A percentile compares a stretch with the other conserved stretches of the same genome.
These are phyloP conservation scores for Rhimphoctona megacephalus DNA, from an alignment of 2,888 invertebrate genomes.

Conservation along the genomic window DNA sequence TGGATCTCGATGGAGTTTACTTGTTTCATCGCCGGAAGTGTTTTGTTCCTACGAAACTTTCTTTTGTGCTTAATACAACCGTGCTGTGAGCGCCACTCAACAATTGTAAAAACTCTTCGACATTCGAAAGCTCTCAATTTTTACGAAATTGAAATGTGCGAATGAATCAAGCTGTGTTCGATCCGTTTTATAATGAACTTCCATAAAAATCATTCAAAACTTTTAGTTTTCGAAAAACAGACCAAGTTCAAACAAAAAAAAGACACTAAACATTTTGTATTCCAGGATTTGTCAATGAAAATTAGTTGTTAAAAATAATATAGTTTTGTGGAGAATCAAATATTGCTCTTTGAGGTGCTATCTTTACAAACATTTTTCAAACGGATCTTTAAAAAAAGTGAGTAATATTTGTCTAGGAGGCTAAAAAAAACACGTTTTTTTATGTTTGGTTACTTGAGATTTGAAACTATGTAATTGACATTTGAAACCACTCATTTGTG, in stretches of 20 bases:
- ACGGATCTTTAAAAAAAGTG: neutral
- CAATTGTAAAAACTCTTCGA: neutral
- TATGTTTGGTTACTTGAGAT: neutral
- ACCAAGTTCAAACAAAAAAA: neutral
- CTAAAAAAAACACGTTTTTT: neutral
- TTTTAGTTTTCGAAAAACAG: neutral
- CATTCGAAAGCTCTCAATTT: neutral
- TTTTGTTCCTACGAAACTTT: constrained; percentile 26
- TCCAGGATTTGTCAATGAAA: neutral
- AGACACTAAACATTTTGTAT: neutral
- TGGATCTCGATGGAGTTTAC: constrained; percentile 51
- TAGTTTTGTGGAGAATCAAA: too few relatives aligned
- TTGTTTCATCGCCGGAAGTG: constrained; percentile 46
- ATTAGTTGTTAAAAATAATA: too few relatives aligned
- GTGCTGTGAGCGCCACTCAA: neutral
- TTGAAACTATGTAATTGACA: neutral
- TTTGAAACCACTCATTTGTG: neutral
- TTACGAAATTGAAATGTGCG: neutral
- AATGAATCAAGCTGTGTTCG: neutral
- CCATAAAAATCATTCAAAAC: neutral
- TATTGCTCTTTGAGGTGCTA: too few relatives aligned
- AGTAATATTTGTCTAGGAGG: too few relatives aligned
- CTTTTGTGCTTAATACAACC: neutral
- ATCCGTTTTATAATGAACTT: neutral
- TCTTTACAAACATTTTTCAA: neutral